Base-by-base conservation (phyloP, 2,888 invertebrate species). In the Conchocele bisecta region DNA sequence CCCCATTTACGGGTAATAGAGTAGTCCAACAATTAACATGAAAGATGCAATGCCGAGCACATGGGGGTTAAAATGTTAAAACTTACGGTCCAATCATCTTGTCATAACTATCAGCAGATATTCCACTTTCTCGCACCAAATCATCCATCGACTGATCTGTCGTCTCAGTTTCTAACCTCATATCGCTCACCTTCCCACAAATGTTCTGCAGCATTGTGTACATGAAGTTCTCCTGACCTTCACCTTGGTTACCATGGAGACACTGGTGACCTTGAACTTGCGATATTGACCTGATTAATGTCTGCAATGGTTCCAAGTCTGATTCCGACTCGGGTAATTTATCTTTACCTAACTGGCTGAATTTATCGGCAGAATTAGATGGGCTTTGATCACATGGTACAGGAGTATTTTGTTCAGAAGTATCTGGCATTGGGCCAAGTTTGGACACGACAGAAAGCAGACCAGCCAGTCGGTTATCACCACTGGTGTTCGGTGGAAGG, bases 131-230 rank as follows among this genome's bases (percentile, higher is more conserved):
- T n/a, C n/a, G n/a, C n/a, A n/a, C n/a, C n/a, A n/a, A n/a, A n/a
- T n/a, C n/a, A n/a, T n/a, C n/a, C n/a, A n/a, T n/a, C n/a, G n/a
- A n/a, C n/a, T n/a, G n/a, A n/a, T n/a, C n/a, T n/a, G n/a, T n/a
- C n/a, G n/a, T n/a, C n/a, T n/a, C n/a, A n/a, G n/a, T n/a, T n/a
- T n/a, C n/a, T n/a, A n/a, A n/a, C 53, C 76, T 60, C 48, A 76
- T 24, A 28, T 59, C 57, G 50, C 74, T 68, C 4, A 77, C 74
- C 50, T 65, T 67, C 3, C 77, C 68, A 71, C 77, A 77, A 11
- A 77, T 74, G 29, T 50, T 60, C 39, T 77, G 67, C 39, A 77
- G 57, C 77, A 77, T 74, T 33, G 41, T 56, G 44, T 58, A 77
- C 68, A 77, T 71, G 41, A 56, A 31, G n/a, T 44, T 15, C 13